These are phyloP conservation scores for Neodiprion fabricii DNA, from an alignment of 1,140 invertebrate species.

Conservation along the genomic window DNA sequence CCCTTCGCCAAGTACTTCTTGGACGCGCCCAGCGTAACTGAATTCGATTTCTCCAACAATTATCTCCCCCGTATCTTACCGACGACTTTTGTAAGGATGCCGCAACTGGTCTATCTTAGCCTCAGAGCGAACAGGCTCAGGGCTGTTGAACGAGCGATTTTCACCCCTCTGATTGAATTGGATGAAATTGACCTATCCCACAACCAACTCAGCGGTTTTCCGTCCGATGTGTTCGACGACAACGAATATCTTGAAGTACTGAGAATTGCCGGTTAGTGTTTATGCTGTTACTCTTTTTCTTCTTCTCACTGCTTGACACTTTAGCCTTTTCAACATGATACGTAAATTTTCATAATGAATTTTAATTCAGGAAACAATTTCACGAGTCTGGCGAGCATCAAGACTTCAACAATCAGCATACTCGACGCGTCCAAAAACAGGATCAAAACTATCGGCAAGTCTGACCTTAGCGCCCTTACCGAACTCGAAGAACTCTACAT, in stretches of 20 bases:
- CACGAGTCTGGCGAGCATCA: constrained; percentile 56
- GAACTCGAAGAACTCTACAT: constrained; percentile 68
- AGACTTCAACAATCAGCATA: constrained; percentile 63
- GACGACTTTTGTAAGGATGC: constrained; percentile 67
- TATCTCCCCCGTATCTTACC: constrained; percentile 66
- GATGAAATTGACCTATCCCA: constrained; percentile 73
- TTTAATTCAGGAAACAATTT: constrained; percentile 38
- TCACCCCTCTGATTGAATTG: constrained; percentile 65
- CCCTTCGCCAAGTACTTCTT: constrained; percentile 59
- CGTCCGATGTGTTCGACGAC: constrained; percentile 66
- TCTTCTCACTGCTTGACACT: neutral
- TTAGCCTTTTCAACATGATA: no score
- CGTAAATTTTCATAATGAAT: neutral
- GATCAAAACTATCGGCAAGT: constrained; percentile 67
- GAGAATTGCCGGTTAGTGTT: constrained; percentile 45
- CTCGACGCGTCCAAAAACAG: constrained; percentile 71
- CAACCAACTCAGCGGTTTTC: constrained; percentile 66
- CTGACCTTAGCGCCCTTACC: constrained; percentile 69
- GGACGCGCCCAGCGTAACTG: constrained; percentile 68
- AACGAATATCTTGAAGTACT: constrained; percentile 68
- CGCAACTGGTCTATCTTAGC: constrained; percentile 69
- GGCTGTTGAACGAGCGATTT: constrained; percentile 67
- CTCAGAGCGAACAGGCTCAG: constrained; percentile 69
- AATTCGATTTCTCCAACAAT: constrained; percentile 72
- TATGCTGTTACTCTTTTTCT: neutral